Conservation (phyloP, 2,797 vertebrate genomes). For the Gobio occitaniae region DNA sequence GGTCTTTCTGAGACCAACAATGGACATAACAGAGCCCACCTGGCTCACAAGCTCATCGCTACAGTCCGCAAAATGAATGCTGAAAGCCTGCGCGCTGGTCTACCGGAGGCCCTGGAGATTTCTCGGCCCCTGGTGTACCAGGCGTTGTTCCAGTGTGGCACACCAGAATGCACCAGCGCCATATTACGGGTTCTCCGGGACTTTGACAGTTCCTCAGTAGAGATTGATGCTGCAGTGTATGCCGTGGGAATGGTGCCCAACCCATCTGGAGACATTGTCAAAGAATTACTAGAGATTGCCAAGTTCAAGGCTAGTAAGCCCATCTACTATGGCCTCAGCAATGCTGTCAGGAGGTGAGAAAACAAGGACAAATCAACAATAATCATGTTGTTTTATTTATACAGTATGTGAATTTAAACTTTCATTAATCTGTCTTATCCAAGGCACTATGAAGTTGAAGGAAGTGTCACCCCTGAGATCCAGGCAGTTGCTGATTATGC, state of each 20-base stretch:
- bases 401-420: neutral
- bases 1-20: slow-evolving; percentile 74
- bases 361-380: neutral
- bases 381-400: neutral
- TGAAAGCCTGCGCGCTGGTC: slow-evolving; percentile 76
- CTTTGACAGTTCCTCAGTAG: slow-evolving; percentile 72
- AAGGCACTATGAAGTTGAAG: slow-evolving; percentile 82
- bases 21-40: slow-evolving; percentile 84
- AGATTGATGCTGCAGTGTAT: slow-evolving; percentile 86
- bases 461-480: slow-evolving; percentile 80
- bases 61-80: slow-evolving; percentile 83
- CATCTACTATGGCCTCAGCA: slow-evolving; percentile 91
- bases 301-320: slow-evolving; percentile 86
- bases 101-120: slow-evolving; percentile 82
- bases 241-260: slow-evolving; percentile 86
- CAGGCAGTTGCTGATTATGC: slow-evolving; percentile 83
- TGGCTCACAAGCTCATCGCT: slow-evolving; percentile 86
- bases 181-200: slow-evolving; percentile 87
- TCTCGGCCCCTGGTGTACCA: slow-evolving; percentile 85
- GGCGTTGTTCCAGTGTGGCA: slow-evolving; percentile 91
- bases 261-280: slow-evolving; percentile 82
- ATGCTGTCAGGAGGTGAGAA: slow-evolving; percentile 86
- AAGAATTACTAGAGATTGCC: slow-evolving; percentile 87
- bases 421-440: slow-evolving; percentile 15
- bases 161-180: slow-evolving; percentile 86